Evolutionary conservation across 2,113 vertebrate genomes (phyloP).

Genomic region (Petaurus breviceps): DNA sequence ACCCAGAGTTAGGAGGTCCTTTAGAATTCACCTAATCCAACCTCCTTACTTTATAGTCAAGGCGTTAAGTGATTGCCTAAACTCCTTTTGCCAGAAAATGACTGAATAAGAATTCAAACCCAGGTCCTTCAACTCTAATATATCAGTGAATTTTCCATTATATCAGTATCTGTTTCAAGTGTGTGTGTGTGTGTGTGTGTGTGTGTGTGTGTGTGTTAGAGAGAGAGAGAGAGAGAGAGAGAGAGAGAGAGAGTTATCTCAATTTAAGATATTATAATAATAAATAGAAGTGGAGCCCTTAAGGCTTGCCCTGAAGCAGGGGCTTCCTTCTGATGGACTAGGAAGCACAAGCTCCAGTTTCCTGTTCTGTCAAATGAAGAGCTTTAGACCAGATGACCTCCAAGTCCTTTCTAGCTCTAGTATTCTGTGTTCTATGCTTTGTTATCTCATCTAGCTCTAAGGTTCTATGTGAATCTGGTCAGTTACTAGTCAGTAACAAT

Average conservation of each 20-base stretch:
- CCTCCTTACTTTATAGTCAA: not conserved
- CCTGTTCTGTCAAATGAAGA: not conserved
- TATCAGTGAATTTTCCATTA: not conserved
- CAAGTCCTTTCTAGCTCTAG: not conserved
- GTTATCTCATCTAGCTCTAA: not conserved
- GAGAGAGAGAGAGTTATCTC: not conserved
- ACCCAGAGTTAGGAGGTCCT: not conserved
- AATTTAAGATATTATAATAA: not conserved
- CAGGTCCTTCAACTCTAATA: not conserved
- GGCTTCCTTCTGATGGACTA: not conserved
- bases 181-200: not conserved
- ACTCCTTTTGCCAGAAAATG: not conserved
- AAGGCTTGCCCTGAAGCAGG: not conserved
- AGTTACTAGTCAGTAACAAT: not conserved
- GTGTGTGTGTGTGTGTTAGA: too few relatives aligned
- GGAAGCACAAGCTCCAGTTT: not conserved
- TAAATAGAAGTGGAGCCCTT: not conserved
- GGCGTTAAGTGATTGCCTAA: not conserved
- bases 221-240: too few relatives aligned
- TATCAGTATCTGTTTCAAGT: not conserved
- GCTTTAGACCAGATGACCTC: not conserved
- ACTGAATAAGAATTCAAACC: not conserved
- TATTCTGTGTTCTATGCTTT: not conserved
- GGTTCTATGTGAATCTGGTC: not conserved
- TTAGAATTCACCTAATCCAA: not conserved